Base-by-base conservation (phyloP, 2,888 invertebrate species). In the Lycaena phlaeas region DNA sequence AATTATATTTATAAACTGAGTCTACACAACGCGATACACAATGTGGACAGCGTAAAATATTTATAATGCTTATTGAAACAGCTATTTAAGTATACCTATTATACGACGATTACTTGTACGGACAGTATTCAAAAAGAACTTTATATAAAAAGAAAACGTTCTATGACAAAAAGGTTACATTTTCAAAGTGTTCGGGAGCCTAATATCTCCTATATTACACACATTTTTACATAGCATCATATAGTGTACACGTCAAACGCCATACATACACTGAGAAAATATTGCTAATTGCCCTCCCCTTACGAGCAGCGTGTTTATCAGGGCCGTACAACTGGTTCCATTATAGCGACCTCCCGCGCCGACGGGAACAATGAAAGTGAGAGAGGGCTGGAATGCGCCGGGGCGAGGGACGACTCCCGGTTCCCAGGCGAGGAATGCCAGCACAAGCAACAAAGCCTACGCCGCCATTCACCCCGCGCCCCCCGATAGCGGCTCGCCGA, bases 371-470 rank as follows among this genome's bases (percentile, higher is more conserved):
- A 82, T 81, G 81, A 81, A 77, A 81, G 82, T 82, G 82, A 79
- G 81, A 76, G 79, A 78, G 75, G 74, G 71, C 72, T 70, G 77
- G 82, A 81, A 79, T 78, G 78, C 65, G 64, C 50, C 65, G 67
- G 68, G 71, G 36, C 28, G 49, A 22, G 49, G 48, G 57, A 56
- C 61, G 53, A 74, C 61, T 74, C 81, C 79, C 77, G 72, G 79
- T 79, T 79, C 81, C 81, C 82, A 82, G 78, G 79, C 79, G 68
- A 76, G 82, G 82, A 82, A 82, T 82, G 78, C 78, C 77, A 78
- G 74, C 68, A 67, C 73, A 68, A 79, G 72, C 76, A 79, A 81
- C 82, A 78, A 79, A 81, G 82, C 74, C 78, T 78, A 64, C 70
- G 74, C 78, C 76, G 73, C 70, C 79, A 77, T 78, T 77, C 77